Evolutionary conservation across 2,113 vertebrate genomes (phyloP).

Genomic region (Gopherus flavomarginatus): DNA sequence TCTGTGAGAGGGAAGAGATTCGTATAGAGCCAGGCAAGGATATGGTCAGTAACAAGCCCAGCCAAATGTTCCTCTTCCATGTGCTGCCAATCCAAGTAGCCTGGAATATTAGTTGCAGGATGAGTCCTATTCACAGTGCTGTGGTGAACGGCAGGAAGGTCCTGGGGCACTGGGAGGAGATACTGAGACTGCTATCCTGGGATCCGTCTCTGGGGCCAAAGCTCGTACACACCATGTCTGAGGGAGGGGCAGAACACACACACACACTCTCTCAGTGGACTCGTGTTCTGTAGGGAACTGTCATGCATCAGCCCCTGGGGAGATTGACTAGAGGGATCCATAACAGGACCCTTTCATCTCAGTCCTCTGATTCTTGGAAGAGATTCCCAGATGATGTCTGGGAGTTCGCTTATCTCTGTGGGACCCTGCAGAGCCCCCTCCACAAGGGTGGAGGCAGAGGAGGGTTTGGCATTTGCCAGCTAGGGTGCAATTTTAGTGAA

Average conservation of each 20-base stretch:
- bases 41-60: rapidly evolving
- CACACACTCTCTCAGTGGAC: not conserved
- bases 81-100: rapidly evolving
- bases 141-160: rapidly evolving
- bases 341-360: not conserved
- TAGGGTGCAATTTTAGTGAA: not conserved
- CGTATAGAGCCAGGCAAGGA: not conserved
- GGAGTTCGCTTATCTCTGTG: slow-evolving; percentile 18
- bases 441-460: slow-evolving; percentile 16
- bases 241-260: not conserved
- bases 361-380: not conserved
- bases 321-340: not conserved
- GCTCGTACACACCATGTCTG: not conserved
- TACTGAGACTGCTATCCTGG: not conserved
- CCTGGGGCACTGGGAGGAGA: not conserved
- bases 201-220: not conserved
- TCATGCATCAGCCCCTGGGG: not conserved
- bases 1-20: not conserved
- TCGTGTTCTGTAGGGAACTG: not conserved
- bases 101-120: rapidly evolving
- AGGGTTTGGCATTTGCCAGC: not conserved
- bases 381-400: rapidly evolving
- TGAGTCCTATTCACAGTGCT: not conserved
- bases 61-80: not conserved
- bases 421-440: not conserved